Base-by-base conservation (phyloP, 2,888 invertebrate species). In the Enoplolaimus lenunculus region DNA sequence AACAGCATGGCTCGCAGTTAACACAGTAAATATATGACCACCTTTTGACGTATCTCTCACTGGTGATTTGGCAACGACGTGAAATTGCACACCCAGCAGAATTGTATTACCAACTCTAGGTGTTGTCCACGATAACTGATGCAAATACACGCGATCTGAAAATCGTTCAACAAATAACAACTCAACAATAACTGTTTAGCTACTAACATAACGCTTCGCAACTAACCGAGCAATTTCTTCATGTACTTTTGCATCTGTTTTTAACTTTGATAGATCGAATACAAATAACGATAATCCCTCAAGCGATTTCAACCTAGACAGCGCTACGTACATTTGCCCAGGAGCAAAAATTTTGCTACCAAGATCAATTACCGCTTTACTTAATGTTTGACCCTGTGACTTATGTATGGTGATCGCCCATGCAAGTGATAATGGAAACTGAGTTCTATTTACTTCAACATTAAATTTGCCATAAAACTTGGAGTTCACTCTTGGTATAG, bases 281-380 rank as follows among this genome's bases (percentile, higher is more conserved):
- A 30, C 64, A 16, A 30, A 29, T 7, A 62, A 30, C 7, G 64
- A 29, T 62, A 62, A 62, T 7, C 64, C 64, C 16, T 7, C 64
- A 30, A 26, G 7, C 13, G 64, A 13, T 62, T 7, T 7, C 7
- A 62, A 33, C 26, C 64, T 7, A 7, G 64, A 62, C 64, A 62
- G 64, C n/a, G 64, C 64, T 62, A 62, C 64, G 31, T 62, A 62
- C 64, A 62, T 62, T 62, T 62, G 64, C 28, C 64, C 64, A 62
- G 64, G 7, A 26, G 13, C 64, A 62, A 62, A 62, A 7, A 13
- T 7, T 62, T 62, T 62, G 13, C 30, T 16, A 13, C 64, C 64
- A 30, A 62, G 30, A 62, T 62, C 31, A 7, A 62, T 33, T 62
- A 62, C 64, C 13, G 64, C 64, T 13, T 13, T 7, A 7, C 31